A percentile compares a stretch with the other conserved stretches of the same genome.
phyloP scores from a whole-genome alignment of 2,888 invertebrate genomes.

The Clanis bilineata region DNA sequence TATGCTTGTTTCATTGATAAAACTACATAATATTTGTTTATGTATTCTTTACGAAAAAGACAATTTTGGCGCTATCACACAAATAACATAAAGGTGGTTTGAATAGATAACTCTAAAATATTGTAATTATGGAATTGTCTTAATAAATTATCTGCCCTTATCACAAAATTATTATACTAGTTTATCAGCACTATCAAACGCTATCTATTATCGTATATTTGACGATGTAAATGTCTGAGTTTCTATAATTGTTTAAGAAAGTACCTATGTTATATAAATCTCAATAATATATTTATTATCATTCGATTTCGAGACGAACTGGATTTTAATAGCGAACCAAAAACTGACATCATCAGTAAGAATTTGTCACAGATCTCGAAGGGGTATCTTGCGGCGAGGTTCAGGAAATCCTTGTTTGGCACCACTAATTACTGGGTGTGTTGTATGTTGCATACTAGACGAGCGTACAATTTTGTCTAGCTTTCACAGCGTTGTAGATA shows the following conservation, averaged over 20 bases:
- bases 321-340: neutral
- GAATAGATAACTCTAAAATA: neutral
- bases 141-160: neutral
- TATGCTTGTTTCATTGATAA: neutral
- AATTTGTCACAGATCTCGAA: neutral
- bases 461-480: neutral
- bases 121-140: too few species aligned
- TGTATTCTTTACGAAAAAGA: too few species aligned
- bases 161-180: neutral
- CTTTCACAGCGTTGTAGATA: conserved; percentile 1
- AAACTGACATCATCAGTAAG: neutral
- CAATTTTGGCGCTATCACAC: too few species aligned
- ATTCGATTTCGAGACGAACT: neutral
- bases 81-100: neutral
- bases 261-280: neutral
- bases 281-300: neutral
- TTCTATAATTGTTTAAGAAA: neutral
- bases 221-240: too few species aligned
- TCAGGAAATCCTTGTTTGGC: conserved; percentile 12
- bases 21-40: too few species aligned
- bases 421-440: conserved; percentile 3
- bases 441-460: neutral
- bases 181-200: neutral
- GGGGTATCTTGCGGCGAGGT: neutral
- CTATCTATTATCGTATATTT: too few species aligned